Evolutionary conservation across 1,140 invertebrate genomes (phyloP).

Genomic region (Drosophila melanica): DNA sequence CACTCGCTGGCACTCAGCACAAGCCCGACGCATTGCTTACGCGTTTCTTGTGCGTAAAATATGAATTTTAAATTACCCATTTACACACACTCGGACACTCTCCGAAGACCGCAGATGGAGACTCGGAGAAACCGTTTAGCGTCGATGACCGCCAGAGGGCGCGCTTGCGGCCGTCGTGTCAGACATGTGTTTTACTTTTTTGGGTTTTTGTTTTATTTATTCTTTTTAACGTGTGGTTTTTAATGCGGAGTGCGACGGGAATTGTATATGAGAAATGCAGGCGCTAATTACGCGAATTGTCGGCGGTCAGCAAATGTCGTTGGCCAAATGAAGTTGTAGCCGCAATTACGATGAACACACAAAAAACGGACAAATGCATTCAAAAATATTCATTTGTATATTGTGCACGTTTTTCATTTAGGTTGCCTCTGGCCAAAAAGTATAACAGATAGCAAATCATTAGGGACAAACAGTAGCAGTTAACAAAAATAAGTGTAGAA

Average conservation of each 20-base stretch:
- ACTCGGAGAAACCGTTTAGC: constrained; percentile 31
- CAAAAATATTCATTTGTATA: background rate
- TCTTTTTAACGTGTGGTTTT: constrained; percentile 8
- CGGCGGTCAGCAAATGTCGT: background rate
- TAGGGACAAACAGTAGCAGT: constrained; percentile 61
- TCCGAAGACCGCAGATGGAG: background rate
- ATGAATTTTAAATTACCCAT: constrained; percentile 76
- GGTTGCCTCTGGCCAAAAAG: constrained; percentile 37
- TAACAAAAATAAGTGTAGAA: constrained; percentile 7
- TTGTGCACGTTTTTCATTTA: constrained; percentile 11
- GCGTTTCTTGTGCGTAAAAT: constrained; percentile 70
- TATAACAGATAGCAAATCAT: constrained; percentile 45
- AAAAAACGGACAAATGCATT: background rate
- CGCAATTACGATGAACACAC: constrained; percentile 22
- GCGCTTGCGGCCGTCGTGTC: constrained; percentile 31
- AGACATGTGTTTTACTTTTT: constrained; percentile 13
- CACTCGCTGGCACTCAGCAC: constrained; percentile 70
- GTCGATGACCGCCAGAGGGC: constrained; percentile 45
- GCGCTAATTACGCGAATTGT: constrained; percentile 8
- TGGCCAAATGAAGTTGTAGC: constrained; percentile 63
- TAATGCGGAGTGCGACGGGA: background rate
- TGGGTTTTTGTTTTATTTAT: background rate
- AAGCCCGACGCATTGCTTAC: constrained; percentile 41
- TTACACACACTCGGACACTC: constrained; percentile 18
- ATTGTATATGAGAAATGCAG: constrained; percentile 14